Conservation (phyloP, 2,797 vertebrate genomes). For the Sebastes iracundus region DNA sequence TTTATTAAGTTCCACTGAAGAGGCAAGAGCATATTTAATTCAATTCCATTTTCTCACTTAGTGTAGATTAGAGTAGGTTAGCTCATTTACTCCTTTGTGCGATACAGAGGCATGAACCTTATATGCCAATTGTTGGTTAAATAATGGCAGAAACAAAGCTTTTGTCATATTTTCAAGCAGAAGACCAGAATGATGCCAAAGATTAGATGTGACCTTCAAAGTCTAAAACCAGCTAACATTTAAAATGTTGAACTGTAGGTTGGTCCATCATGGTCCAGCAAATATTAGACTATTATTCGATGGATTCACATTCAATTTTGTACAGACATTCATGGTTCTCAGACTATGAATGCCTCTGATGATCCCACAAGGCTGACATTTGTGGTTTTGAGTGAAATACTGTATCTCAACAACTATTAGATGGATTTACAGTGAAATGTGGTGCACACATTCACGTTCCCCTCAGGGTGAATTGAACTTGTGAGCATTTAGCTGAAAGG, state of each 20-base stretch:
- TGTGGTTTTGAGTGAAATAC: too few species aligned
- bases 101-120: slow-evolving; percentile 2
- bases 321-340: neutral
- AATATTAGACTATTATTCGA: neutral
- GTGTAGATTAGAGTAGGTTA: slow-evolving; percentile 54
- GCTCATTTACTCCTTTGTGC: slow-evolving; percentile 43
- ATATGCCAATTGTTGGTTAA: neutral
- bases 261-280: neutral
- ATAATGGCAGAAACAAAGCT: slow-evolving; percentile 13
- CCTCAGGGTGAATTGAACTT: neutral
- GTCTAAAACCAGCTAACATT: neutral
- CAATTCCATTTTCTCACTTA: slow-evolving; percentile 60
- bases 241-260: neutral
- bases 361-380: too few species aligned
- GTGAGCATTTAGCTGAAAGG: neutral
- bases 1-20: slow-evolving; percentile 74
- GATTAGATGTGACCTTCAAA: neutral
- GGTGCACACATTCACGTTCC: too few species aligned
- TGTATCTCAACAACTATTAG: too few species aligned
- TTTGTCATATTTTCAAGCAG: neutral
- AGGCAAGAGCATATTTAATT: slow-evolving; percentile 65
- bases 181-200: neutral
- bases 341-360: neutral
- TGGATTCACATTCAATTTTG: neutral
- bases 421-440: too few species aligned